Evolutionary conservation across 2,888 invertebrate genomes (phyloP), one percentile per base, ranked within the genome.

Genomic region (Morpho helenor): DNA sequence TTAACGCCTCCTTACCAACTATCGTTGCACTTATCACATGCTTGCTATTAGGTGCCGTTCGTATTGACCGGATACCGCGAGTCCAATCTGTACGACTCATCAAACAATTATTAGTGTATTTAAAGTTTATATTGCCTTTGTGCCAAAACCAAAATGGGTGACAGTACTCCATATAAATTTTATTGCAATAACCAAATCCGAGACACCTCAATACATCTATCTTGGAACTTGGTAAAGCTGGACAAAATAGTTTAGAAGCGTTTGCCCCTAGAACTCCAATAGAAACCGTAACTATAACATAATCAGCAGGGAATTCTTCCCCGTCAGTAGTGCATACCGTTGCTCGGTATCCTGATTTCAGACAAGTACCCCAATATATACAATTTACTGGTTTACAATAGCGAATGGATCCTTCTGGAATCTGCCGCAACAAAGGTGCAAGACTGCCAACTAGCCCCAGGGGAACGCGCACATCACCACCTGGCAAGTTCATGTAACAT

Each of bases 261-360:
- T 94, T 93, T 45, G 91, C 85, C 71, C 93, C 94, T 39, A 97
- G 78, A 0, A 95, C 95, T 2, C 96, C 96, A 7, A 96, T 87
- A 0, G 97, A 94, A 7, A 95, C 91, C 0, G 96, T 96, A 45
- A 95, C 87, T 47, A 97, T 93, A 3, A 96, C 95, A 70, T 96
- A 96, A 80, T 97, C 96, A 0, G 95, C 95, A 0, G 91, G 91
- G 72, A 91, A 94, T 68, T 93, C 93, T 40, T 93, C 92, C 1
- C 95, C 95, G 71, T 95, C 95, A 55, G 91, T 82, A 52, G 94
- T 94, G 57, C 91, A 92, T 0, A 96, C 94, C 2, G 91, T 78
- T 7, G 94, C 88, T 56, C 89, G 77, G 57, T 76, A 77, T 3
- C 88, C 88, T 50, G 74, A 61, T 64, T 82, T 91, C 65, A 89